These are phyloP conservation scores for Panagrolaimus sp. DNA, from an alignment of 1,140 invertebrate species.

Conservation along the genomic window DNA sequence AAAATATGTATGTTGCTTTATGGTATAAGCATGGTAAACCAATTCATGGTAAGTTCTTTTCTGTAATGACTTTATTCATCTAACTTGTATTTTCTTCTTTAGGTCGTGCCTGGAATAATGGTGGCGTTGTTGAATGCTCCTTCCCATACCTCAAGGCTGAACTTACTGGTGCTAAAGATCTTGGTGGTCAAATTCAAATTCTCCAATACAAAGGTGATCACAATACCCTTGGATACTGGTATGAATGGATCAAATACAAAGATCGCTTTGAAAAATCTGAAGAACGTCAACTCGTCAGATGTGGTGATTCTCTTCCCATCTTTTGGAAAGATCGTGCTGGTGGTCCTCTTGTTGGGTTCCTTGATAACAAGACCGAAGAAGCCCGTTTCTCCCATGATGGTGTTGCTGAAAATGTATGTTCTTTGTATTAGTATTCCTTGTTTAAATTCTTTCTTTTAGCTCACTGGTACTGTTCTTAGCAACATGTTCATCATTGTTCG, in stretches of 20 bases:
- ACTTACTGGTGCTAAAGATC: constrained; percentile 37
- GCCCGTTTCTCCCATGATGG: constrained; percentile 36
- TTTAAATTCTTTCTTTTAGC: constrained; percentile 14
- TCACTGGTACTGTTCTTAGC: constrained; percentile 25
- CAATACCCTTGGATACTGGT: constrained; percentile 41
- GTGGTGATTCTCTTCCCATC: constrained; percentile 39
- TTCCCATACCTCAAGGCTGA: constrained; percentile 46
- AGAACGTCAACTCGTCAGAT: constrained; percentile 23
- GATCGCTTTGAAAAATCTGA: constrained; percentile 33
- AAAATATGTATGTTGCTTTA: constrained; percentile 44
- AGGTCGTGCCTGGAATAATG: constrained; percentile 45
- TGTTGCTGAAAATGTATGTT: constrained; percentile 20
- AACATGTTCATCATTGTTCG: constrained; percentile 29
- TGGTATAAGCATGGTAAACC: constrained; percentile 50
- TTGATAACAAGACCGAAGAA: constrained; percentile 45
- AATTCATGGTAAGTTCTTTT: constrained; percentile 5
- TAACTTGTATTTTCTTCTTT: constrained; percentile 13
- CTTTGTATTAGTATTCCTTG: constrained; percentile 4
- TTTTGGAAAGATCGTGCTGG: constrained; percentile 30
- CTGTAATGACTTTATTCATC: constrained; percentile 23
- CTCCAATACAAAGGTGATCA: constrained; percentile 42
- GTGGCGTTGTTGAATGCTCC: constrained; percentile 38
- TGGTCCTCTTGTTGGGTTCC: constrained; percentile 29
- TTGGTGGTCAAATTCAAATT: constrained; percentile 44
- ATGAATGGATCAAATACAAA: constrained; percentile 47